Conservation (phyloP, 1,140 invertebrate species). For the Leptonema lineaticorne region DNA sequence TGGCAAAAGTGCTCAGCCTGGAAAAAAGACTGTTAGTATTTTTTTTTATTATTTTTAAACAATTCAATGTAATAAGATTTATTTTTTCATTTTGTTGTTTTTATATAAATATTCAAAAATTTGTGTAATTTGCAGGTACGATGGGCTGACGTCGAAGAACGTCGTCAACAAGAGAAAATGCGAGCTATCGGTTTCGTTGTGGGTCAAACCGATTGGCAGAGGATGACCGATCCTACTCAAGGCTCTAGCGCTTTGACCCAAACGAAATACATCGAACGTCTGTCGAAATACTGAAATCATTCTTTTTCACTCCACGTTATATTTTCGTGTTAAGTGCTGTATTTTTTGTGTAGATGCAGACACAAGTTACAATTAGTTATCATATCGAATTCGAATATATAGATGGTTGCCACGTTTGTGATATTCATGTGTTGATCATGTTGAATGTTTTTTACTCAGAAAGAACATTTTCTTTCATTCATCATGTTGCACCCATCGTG, state of each 20-base stretch:
- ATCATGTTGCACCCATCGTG: too few relatives aligned
- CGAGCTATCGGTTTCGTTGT: constrained; percentile 93
- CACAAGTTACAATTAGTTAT: too few relatives aligned
- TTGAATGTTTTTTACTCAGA: too few relatives aligned
- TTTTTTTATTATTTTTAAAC: too few relatives aligned
- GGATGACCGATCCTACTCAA: constrained; percentile 90
- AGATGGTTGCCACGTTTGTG: too few relatives aligned
- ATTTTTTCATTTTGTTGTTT: not conserved
- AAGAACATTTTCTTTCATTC: too few relatives aligned
- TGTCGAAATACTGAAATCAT: constrained; percentile 17
- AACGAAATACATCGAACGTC: constrained; percentile 87
- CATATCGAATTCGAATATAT: too few relatives aligned
- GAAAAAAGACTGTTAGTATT: constrained; percentile 82
- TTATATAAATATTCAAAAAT: not conserved
- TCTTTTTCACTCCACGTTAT: not conserved
- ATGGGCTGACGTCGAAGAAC: constrained; percentile 96
- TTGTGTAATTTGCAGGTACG: constrained; percentile 69
- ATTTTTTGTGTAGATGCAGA: not conserved
- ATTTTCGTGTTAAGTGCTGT: not conserved
- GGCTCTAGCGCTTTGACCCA: constrained; percentile 85
- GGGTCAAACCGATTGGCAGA: constrained; percentile 90
- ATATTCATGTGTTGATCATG: too few relatives aligned
- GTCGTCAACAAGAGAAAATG: constrained; percentile 85
- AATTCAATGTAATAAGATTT: not conserved
- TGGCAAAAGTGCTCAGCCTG: constrained; percentile 63